Percentiles rank a stretch among this genome's conserved stretches.
phyloP scores from a whole-genome alignment of 37 sponge, comb jelly and placozoan genomes.

The Diacarnus erythraeanus region DNA sequence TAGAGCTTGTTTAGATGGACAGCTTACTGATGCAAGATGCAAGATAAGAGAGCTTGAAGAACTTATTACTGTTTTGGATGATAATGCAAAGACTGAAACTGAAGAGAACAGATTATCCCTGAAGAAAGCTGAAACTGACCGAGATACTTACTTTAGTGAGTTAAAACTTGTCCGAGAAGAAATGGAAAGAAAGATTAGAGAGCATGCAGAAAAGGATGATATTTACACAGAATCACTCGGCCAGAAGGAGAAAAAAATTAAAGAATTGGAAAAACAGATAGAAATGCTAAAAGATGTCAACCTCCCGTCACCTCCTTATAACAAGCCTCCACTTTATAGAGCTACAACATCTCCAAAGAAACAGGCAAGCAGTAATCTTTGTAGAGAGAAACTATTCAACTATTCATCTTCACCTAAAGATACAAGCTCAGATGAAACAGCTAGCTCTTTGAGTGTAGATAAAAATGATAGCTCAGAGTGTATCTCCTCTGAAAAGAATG shows the following conservation, averaged over 20 bases:
- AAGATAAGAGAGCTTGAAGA: slow-evolving; percentile 4
- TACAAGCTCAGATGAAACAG: neutral
- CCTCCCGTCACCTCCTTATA: neutral
- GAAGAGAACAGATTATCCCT: neutral
- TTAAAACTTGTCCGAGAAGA: neutral
- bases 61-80: too few species aligned
- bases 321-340: neutral
- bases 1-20: slow-evolving; percentile 3
- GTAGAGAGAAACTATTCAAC: neutral
- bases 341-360: neutral
- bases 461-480: neutral
- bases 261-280: slow-evolving; percentile 20
- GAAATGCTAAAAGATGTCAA: neutral
- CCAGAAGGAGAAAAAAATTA: slow-evolving; percentile 1
- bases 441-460: neutral
- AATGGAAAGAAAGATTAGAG: neutral
- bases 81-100: neutral
- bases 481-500: neutral
- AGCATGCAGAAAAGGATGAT: neutral
- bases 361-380: neutral
- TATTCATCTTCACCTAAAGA: neutral
- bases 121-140: slow-evolving; percentile 6
- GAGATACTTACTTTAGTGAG: neutral
- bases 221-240: neutral
- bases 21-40: slow-evolving; percentile 1